Percentiles rank a stretch among this genome's conserved stretches.
Conservation (phyloP, 2,797 vertebrate species). For the Ctenopoma multispine region DNA sequence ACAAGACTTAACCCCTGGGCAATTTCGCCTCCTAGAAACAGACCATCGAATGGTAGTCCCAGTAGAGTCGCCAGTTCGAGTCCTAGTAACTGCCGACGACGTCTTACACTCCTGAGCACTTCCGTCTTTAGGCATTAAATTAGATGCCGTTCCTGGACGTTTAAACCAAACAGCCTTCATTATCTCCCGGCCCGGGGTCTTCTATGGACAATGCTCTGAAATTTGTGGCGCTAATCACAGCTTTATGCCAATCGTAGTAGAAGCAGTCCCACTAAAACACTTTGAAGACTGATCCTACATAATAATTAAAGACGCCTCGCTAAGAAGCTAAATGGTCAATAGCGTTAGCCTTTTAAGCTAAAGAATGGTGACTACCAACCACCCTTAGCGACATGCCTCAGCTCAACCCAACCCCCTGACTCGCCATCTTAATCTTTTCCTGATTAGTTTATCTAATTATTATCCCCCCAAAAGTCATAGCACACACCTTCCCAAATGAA, state of each 20-base stretch:
- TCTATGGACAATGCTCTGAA: conserved; percentile 17
- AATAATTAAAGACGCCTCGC: conserved; percentile 54
- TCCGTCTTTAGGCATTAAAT: conserved; percentile 41
- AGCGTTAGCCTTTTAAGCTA: conserved; percentile 62
- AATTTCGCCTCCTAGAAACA: conserved; percentile 59
- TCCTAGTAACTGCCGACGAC: conserved; percentile 46
- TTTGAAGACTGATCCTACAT: conserved; percentile 34
- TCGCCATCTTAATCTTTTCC: not conserved
- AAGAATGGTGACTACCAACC: conserved; percentile 57
- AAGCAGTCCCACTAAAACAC: conserved; percentile 49
- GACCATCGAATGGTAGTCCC: conserved; percentile 65
- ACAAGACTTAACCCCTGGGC: conserved; percentile 26
- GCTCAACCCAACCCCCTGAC: conserved; percentile 48
- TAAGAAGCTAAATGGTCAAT: conserved; percentile 54
- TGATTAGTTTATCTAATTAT: conserved; percentile 24
- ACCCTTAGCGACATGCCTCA: conserved; percentile 71
- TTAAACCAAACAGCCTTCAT: conserved; percentile 57
- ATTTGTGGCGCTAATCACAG: conserved; percentile 70
- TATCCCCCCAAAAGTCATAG: fast-evolving
- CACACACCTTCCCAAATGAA: not conserved
- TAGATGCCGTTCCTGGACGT: conserved; percentile 29
- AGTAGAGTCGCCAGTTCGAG: conserved; percentile 4
- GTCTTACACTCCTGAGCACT: conserved; percentile 56
- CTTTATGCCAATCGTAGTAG: conserved; percentile 67
- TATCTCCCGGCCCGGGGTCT: fast-evolving